A percentile compares a stretch with the other conserved stretches of the same genome.
Evolutionary conservation across 2,113 vertebrate genomes (phyloP).

Genomic region (Pelodiscus sinensis): DNA sequence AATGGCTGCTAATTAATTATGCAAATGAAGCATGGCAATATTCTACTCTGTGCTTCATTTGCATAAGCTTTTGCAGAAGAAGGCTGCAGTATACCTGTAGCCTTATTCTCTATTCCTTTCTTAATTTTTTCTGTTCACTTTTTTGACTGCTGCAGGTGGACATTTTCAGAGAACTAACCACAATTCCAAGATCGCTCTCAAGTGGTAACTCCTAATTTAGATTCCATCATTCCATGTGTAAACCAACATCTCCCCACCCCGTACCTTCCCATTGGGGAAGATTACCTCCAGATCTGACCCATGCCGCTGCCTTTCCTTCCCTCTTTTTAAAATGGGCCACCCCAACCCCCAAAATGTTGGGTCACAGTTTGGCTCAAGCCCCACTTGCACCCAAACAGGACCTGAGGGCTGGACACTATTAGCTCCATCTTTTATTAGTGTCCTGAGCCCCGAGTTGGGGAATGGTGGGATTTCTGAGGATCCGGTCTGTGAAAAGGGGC

Average conservation of each 20-base stretch:
- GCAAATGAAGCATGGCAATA: too few relatives aligned
- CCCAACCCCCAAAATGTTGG: background rate
- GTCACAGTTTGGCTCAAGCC: background rate
- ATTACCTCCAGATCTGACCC: background rate
- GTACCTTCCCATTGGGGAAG: background rate
- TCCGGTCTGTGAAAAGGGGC: background rate
- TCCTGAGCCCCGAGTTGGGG: background rate
- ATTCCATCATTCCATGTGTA: background rate
- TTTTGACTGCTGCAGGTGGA: too few relatives aligned
- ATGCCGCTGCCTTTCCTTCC: background rate
- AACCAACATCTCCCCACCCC: background rate
- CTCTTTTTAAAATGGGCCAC: background rate
- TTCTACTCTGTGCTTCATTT: too few relatives aligned
- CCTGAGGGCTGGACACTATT: background rate
- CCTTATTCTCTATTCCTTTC: too few relatives aligned
- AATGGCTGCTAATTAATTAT: too few relatives aligned
- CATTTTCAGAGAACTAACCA: too few relatives aligned
- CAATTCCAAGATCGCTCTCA: too few relatives aligned
- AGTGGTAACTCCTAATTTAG: too few relatives aligned
- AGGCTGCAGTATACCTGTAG: too few relatives aligned
- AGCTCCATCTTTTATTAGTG: background rate
- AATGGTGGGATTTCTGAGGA: background rate
- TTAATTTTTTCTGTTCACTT: too few relatives aligned
- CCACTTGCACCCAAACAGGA: background rate
- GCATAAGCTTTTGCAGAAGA: too few relatives aligned